phyloP scores from a whole-genome alignment of 2,797 vertebrate species.

The Enteromius unitaeniatus region DNA sequence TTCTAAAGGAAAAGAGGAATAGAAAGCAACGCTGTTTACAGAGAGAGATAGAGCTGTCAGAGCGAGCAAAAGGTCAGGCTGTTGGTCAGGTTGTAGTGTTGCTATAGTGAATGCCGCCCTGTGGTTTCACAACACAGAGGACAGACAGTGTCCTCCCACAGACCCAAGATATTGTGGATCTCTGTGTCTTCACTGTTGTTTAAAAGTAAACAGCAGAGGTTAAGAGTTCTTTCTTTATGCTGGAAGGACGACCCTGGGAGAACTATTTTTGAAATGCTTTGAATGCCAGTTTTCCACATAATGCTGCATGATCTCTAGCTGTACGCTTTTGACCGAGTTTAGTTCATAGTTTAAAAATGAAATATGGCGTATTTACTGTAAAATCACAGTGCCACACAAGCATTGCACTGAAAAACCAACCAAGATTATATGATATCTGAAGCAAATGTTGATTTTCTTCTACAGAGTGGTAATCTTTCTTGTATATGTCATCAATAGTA shows the following conservation, averaged over 20 bases:
- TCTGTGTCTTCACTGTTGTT: conserved; percentile 25
- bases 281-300: conserved; percentile 14
- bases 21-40: conserved; percentile 11
- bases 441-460: neutral
- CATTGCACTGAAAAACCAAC: neutral
- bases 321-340: neutral
- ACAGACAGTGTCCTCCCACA: conserved; percentile 10
- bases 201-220: conserved; percentile 30
- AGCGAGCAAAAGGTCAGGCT: conserved; percentile 31
- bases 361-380: neutral
- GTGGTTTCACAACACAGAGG: conserved; percentile 36
- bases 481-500: neutral
- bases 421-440: neutral
- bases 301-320: neutral
- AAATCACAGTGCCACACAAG: neutral
- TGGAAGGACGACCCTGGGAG: conserved; percentile 2
- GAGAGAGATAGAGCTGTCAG: conserved; percentile 40
- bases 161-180: conserved; percentile 17
- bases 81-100: conserved; percentile 27
- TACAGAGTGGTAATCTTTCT: neutral
- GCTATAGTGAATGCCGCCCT: conserved; percentile 34
- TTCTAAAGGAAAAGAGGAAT: neutral
- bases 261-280: conserved; percentile 16
- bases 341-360: neutral
- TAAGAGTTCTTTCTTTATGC: conserved; percentile 24